A percentile compares a stretch with the other conserved stretches of the same genome.
Conservation (phyloP, 2,888 invertebrate genomes). For the Cerastis leucographa region DNA sequence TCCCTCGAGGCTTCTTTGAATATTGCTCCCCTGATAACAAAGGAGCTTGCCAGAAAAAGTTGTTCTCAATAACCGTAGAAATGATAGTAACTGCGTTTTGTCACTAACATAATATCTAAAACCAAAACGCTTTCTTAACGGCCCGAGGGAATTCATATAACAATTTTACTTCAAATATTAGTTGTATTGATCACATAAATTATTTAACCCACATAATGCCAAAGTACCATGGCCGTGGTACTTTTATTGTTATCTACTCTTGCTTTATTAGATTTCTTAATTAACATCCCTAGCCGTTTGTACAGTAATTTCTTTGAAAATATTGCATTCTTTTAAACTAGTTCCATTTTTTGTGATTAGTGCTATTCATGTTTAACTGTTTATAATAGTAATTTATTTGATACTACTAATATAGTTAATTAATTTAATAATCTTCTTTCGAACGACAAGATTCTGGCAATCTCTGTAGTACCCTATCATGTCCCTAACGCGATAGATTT, state of each 20-base stretch:
- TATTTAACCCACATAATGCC: background rate
- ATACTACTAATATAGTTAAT: slow-evolving; percentile 1
- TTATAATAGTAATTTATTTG: background rate
- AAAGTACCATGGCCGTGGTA: background rate
- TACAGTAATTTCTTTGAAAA: background rate
- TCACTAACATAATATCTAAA: background rate
- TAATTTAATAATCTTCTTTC: background rate
- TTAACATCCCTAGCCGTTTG: background rate
- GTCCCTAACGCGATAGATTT: background rate
- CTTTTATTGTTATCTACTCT: background rate
- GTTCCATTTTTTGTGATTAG: slow-evolving; percentile 22
- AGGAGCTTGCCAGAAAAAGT: slow-evolving; percentile 32
- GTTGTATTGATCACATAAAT: slow-evolving; percentile 4
- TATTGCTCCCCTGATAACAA: background rate
- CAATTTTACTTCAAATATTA: background rate
- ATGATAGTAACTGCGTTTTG: background rate
- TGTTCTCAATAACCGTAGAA: slow-evolving; percentile 1
- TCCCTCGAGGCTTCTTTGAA: slow-evolving; percentile 25
- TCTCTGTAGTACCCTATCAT: slow-evolving; percentile 8
- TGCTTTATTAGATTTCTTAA: slow-evolving; percentile 17
- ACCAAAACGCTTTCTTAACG: background rate
- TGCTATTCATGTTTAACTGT: background rate
- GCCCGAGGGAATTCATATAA: slow-evolving; percentile 6
- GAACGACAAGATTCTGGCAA: slow-evolving; percentile 18
- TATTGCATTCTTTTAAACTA: background rate